A percentile compares a stretch with the other conserved stretches of the same genome.
Evolutionary conservation across 2,113 vertebrate species (phyloP).

Genomic region (Falcunculus frontatus): DNA sequence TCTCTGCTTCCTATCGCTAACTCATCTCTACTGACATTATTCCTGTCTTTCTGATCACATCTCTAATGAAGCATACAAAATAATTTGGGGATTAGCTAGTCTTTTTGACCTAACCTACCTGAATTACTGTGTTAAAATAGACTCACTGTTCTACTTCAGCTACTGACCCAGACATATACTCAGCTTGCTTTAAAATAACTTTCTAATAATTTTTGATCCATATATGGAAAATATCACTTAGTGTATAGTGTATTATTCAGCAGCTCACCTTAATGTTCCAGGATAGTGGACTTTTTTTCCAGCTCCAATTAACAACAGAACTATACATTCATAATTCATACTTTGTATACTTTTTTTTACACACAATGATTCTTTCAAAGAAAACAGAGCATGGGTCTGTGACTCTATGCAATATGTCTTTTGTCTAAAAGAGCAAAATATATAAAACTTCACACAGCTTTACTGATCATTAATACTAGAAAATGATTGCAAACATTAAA

Average conservation of each 20-base stretch:
- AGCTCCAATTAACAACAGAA: neutral
- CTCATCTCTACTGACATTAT: neutral
- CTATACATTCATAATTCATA: neutral
- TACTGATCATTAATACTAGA: neutral
- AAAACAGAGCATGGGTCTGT: neutral
- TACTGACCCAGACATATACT: neutral
- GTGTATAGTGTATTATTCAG: neutral
- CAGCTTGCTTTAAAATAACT: conserved; percentile 6
- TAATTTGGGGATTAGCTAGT: neutral
- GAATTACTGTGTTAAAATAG: neutral
- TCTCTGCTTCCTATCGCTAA: conserved; percentile 25
- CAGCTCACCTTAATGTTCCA: neutral
- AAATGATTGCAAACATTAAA: neutral
- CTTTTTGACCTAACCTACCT: conserved; percentile 20
- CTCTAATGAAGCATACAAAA: conserved; percentile 11
- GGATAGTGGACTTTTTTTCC: neutral
- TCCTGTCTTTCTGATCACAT: neutral
- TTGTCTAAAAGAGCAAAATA: neutral
- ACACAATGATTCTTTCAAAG: neutral
- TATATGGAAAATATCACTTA: neutral
- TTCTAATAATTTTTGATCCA: neutral
- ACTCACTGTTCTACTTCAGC: neutral
- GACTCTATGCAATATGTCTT: neutral
- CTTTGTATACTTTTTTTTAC: neutral
- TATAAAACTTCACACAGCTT: neutral